A percentile compares a stretch with the other conserved stretches of the same genome.
Conservation (phyloP, 2,113 vertebrate genomes). For the Isurus oxyrinchus region DNA sequence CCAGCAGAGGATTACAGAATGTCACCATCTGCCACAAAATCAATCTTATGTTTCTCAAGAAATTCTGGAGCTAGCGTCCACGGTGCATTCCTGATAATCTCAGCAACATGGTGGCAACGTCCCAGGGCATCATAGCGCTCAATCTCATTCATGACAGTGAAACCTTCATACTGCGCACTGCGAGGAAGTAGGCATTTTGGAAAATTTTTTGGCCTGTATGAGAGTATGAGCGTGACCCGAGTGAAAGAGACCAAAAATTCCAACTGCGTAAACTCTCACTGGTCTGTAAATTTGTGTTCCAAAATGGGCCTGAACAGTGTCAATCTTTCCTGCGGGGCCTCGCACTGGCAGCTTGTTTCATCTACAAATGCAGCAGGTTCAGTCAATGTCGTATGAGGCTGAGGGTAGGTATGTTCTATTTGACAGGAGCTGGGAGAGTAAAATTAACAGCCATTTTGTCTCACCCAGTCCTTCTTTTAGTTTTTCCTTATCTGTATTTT, state of each 20-base stretch:
- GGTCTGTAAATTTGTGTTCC: slow-evolving; percentile 78
- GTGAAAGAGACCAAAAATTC: too few relatives aligned
- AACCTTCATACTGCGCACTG: slow-evolving; percentile 79
- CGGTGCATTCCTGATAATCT: slow-evolving; percentile 90
- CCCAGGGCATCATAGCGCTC: slow-evolving; percentile 91
- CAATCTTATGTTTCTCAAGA: slow-evolving; percentile 82
- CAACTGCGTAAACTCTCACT: too few relatives aligned
- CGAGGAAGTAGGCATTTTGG: too few relatives aligned
- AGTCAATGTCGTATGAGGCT: slow-evolving; percentile 62
- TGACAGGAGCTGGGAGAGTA: too few relatives aligned
- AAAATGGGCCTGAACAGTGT: slow-evolving; percentile 80
- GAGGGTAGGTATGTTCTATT: too few relatives aligned
- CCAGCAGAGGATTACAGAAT: too few relatives aligned
- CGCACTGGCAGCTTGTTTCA: slow-evolving; percentile 86
- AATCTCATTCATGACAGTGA: slow-evolving; percentile 93
- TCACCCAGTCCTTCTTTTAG: too few relatives aligned
- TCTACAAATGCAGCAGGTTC: slow-evolving; percentile 86
- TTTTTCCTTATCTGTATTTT: too few relatives aligned
- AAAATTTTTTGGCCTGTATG: too few relatives aligned
- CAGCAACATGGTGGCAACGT: slow-evolving; percentile 94
- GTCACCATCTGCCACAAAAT: too few relatives aligned
- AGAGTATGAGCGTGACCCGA: too few relatives aligned
- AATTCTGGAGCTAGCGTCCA: slow-evolving; percentile 93
- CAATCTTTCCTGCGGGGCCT: slow-evolving; percentile 87
- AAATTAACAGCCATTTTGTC: too few relatives aligned